Conservation (phyloP, 2,888 invertebrate genomes). For the Sepiola atlantica region DNA sequence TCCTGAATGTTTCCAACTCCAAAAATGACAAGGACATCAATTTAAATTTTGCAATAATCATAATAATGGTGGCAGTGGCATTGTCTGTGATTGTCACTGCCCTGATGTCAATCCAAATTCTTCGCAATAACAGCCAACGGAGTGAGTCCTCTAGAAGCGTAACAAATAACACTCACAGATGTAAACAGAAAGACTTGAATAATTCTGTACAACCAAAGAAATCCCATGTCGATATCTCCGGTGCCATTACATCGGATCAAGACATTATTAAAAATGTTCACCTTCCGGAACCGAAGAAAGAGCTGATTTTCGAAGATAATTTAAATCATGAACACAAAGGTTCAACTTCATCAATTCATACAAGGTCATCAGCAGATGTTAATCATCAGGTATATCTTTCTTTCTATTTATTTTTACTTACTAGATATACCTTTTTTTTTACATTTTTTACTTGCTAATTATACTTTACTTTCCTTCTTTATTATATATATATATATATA, state of each 20-base stretch:
- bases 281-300: neutral
- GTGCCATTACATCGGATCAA: slow-evolving; percentile 4
- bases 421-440: no score
- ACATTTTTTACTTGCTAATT: no score
- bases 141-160: neutral
- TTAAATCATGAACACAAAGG: neutral
- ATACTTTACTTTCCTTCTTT: no score
- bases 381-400: neutral
- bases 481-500: no score
- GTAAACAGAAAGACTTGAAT: neutral
- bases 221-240: neutral
- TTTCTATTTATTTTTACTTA: neutral
- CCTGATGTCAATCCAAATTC: neutral
- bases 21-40: neutral
- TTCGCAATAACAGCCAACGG: neutral
- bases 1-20: neutral
- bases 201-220: neutral
- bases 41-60: slow-evolving; percentile 9
- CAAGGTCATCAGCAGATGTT: slow-evolving; percentile 6
- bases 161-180: neutral
- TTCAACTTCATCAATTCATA: slow-evolving; percentile 32
- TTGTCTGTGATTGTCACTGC: neutral
- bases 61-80: neutral
- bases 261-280: neutral
- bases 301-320: neutral